phyloP scores from a whole-genome alignment of 2,888 invertebrate genomes.

The Eucriotettix oculatus region DNA sequence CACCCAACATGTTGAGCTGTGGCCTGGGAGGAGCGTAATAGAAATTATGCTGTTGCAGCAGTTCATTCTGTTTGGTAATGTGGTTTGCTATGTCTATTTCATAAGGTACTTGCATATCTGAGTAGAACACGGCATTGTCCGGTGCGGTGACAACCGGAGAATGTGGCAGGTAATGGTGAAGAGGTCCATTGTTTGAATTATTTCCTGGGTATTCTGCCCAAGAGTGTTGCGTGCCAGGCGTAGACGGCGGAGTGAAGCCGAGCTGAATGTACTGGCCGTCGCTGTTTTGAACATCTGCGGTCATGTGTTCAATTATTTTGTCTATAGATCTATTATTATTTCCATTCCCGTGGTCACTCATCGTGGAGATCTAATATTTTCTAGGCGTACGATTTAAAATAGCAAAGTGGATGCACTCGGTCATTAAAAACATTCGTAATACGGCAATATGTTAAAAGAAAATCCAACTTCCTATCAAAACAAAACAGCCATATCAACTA shows the following conservation, averaged over 20 bases:
- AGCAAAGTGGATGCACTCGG: too few relatives aligned
- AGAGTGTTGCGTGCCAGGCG: conserved; percentile 17
- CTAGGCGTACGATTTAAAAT: not conserved
- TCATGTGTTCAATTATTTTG: conserved; percentile 41
- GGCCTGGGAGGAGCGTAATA: conserved; percentile 7
- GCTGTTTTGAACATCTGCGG: conserved; percentile 34
- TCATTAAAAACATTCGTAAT: too few relatives aligned
- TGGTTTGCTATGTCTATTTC: conserved; percentile 5
- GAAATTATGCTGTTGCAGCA: conserved; percentile 4
- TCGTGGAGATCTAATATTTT: not conserved
- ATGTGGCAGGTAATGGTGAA: conserved; percentile 1
- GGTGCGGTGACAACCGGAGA: conserved; percentile 1
- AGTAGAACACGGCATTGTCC: conserved; percentile 4
- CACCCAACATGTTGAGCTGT: conserved; percentile 1
- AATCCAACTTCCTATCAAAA: too few relatives aligned
- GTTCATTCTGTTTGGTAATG: conserved; percentile 4
- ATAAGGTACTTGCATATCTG: conserved; percentile 6
- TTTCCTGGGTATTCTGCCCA: conserved; percentile 23
- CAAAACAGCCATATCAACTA: too few relatives aligned
- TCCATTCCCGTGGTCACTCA: conserved; percentile 3
- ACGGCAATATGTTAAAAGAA: too few relatives aligned
- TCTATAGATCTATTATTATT: conserved; percentile 20
- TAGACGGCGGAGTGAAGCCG: conserved; percentile 28
- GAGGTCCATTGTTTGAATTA: not conserved
- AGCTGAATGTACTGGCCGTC: conserved; percentile 38